These are phyloP conservation scores for Norana najaformis DNA, from an alignment of 2,888 invertebrate species.

Conservation along the genomic window DNA sequence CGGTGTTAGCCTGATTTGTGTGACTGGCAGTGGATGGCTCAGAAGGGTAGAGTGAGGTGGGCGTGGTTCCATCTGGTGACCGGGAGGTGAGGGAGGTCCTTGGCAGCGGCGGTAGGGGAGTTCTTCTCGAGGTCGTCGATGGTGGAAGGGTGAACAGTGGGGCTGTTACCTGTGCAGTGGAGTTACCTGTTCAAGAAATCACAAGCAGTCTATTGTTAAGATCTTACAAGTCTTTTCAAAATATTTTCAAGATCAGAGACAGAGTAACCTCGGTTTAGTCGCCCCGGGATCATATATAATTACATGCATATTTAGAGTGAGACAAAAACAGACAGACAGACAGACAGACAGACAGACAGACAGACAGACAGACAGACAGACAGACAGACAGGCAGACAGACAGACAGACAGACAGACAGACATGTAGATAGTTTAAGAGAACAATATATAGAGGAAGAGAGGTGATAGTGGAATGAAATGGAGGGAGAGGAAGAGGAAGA, in stretches of 20 bases:
- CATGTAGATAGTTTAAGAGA: not conserved
- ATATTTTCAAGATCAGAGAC: no score
- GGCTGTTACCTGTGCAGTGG: not conserved
- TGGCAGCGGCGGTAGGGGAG: not conserved
- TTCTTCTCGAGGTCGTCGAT: not conserved
- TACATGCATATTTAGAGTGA: no score
- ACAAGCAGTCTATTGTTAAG: no score
- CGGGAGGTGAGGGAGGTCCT: not conserved
- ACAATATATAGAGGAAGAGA: no score
- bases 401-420: not conserved
- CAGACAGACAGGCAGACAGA: no score
- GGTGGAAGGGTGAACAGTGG: conserved; percentile 2
- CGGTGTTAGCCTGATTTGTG: not conserved
- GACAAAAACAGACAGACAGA: not conserved
- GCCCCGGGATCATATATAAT: no score
- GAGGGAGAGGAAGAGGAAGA: no score
- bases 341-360: no score
- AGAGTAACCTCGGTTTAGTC: no score
- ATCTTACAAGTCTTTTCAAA: no score
- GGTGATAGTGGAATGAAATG: no score
- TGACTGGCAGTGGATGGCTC: not conserved
- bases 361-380: no score
- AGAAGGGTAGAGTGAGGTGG: not conserved
- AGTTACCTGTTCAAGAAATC: not conserved
- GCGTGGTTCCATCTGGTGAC: not conserved